phyloP scores from a whole-genome alignment of 1,140 invertebrate genomes.

The Zaprionus tsacasi region DNA sequence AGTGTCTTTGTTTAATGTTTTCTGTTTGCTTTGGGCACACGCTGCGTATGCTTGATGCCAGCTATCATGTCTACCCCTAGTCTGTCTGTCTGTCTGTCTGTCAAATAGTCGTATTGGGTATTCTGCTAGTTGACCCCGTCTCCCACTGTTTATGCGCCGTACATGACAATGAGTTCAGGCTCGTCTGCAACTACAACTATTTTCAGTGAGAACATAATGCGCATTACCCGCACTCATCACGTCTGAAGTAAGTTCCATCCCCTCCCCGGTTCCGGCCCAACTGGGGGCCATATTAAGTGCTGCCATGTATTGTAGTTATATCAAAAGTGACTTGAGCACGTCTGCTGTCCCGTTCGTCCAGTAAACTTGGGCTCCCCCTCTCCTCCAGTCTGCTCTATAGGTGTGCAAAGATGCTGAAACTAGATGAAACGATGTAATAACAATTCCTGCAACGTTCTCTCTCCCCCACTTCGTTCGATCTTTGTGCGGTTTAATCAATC shows the following conservation, averaged over 20 bases:
- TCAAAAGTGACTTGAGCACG: slow-evolving; percentile 81
- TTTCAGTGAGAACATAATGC: slow-evolving; percentile 41
- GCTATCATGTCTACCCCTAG: background rate
- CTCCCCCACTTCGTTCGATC: slow-evolving; percentile 46
- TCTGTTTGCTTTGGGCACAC: slow-evolving; percentile 49
- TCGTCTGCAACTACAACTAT: background rate
- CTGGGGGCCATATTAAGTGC: slow-evolving; percentile 66
- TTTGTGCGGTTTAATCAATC: slow-evolving; percentile 77
- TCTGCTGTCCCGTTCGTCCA: slow-evolving; percentile 62
- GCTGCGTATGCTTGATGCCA: slow-evolving; percentile 58
- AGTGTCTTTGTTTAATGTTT: slow-evolving; percentile 59
- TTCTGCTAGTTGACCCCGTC: slow-evolving; percentile 17
- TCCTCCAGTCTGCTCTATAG: background rate
- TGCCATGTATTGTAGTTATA: slow-evolving; percentile 68
- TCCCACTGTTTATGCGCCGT: slow-evolving; percentile 62
- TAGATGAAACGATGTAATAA: slow-evolving; percentile 71
- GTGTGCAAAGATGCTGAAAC: slow-evolving; percentile 41
- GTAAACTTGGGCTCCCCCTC: background rate
- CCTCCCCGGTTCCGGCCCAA: slow-evolving; percentile 10
- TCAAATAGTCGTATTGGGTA: slow-evolving; percentile 57
- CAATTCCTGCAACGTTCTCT: slow-evolving; percentile 70
- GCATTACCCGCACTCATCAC: slow-evolving; percentile 72
- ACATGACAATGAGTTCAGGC: slow-evolving; percentile 73
- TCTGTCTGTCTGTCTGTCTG: slow-evolving; percentile 3
- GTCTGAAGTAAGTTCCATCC: slow-evolving; percentile 32